Evolutionary conservation across 2,113 vertebrate genomes (phyloP).

Genomic region (Burhinus oedicnemus): DNA sequence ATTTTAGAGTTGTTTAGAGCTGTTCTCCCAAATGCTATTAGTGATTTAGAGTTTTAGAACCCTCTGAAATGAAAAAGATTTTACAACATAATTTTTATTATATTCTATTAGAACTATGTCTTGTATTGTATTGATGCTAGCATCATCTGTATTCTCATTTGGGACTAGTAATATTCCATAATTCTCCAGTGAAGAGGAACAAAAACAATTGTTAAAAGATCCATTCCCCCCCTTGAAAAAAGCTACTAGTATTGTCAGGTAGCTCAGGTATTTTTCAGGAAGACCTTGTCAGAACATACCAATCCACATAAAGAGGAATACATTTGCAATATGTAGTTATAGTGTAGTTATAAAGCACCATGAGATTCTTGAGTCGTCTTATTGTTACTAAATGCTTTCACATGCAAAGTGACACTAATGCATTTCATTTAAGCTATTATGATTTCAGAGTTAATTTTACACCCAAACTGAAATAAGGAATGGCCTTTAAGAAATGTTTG

Average conservation of each 20-base stretch:
- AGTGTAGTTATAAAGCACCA: background rate
- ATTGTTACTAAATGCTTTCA: conserved; percentile 48
- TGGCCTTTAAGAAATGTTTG: background rate
- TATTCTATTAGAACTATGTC: background rate
- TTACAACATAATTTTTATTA: background rate
- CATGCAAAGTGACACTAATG: conserved; percentile 4
- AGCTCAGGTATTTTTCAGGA: conserved; percentile 5
- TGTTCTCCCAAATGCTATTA: background rate
- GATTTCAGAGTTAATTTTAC: conserved; percentile 65
- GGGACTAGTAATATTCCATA: background rate
- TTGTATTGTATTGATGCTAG: background rate
- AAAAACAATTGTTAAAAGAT: background rate
- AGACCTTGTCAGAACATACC: background rate
- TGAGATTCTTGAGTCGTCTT: background rate
- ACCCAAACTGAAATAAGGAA: conserved; percentile 14
- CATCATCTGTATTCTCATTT: background rate
- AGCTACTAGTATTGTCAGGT: background rate
- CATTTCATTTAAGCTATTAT: conserved; percentile 19
- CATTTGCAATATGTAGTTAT: background rate
- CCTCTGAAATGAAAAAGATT: background rate
- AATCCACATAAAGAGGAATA: background rate
- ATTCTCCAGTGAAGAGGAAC: background rate
- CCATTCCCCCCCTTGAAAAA: background rate
- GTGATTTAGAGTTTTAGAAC: background rate
- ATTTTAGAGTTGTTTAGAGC: background rate